A percentile compares a stretch with the other conserved stretches of the same genome.
These are phyloP conservation scores for Druceiella hillmani DNA, from an alignment of 2,888 invertebrate genomes.

Conservation along the genomic window DNA sequence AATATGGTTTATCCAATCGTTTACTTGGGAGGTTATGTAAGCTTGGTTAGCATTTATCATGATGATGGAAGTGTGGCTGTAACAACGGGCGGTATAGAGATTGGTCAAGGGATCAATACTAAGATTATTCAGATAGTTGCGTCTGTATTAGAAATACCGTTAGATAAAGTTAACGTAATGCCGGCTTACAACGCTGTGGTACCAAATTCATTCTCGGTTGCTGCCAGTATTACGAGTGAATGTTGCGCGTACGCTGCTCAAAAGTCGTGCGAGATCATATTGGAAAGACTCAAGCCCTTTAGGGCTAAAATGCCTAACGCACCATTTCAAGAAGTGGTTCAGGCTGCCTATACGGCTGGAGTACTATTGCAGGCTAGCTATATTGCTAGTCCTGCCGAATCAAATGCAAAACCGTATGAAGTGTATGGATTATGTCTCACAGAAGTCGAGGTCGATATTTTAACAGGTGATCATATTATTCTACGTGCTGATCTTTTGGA, in stretches of 20 bases:
- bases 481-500: slow-evolving; percentile 51
- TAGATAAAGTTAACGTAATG: slow-evolving; percentile 61
- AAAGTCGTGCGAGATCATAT: slow-evolving; percentile 35
- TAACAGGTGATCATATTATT: slow-evolving; percentile 56
- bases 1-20: slow-evolving; percentile 62
- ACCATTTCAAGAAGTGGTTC: slow-evolving; percentile 31
- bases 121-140: slow-evolving; percentile 64
- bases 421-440: slow-evolving; percentile 49
- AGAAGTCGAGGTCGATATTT: slow-evolving; percentile 59
- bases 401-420: slow-evolving; percentile 35
- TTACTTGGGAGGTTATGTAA: slow-evolving; percentile 48
- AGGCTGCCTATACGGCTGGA: slow-evolving; percentile 23
- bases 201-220: slow-evolving; percentile 55
- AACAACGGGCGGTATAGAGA: slow-evolving; percentile 67
- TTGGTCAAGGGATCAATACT: slow-evolving; percentile 78
- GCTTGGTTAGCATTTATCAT: slow-evolving; percentile 62
- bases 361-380: slow-evolving; percentile 29
- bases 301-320: slow-evolving; percentile 30
- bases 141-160: slow-evolving; percentile 57
- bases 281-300: slow-evolving; percentile 34
- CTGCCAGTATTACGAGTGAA: slow-evolving; percentile 43
- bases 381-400: slow-evolving; percentile 23
- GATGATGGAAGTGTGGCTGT: slow-evolving; percentile 67
- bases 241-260: slow-evolving; percentile 35
- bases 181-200: slow-evolving; percentile 50